These are phyloP conservation scores for Nematolebias whitei DNA, from an alignment of 2,113 vertebrate genomes.

Conservation along the genomic window DNA sequence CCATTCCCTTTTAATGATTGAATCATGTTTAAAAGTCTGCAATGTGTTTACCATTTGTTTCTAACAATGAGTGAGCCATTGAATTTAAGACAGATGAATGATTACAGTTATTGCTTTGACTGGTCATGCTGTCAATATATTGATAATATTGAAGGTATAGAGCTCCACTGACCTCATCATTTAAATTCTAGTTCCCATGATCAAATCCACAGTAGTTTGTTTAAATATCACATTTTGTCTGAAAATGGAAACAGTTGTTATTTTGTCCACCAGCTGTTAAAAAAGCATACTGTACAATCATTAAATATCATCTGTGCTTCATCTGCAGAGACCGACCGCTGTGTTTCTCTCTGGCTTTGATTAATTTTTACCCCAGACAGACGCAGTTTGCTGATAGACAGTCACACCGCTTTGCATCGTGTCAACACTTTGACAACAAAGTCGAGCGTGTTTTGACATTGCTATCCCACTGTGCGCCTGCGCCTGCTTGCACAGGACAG, in stretches of 20 bases:
- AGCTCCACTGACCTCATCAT: neutral
- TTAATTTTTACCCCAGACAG: constrained; percentile 30
- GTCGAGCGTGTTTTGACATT: constrained; percentile 50
- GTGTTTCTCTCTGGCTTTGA: constrained; percentile 37
- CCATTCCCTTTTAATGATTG: too few relatives aligned
- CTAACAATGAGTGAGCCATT: neutral
- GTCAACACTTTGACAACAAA: constrained; percentile 56
- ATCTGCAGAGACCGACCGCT: constrained; percentile 28
- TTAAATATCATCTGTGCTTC: constrained; percentile 13
- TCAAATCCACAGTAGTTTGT: neutral
- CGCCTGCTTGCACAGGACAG: constrained; percentile 31
- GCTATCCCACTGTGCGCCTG: constrained; percentile 41
- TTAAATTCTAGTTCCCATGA: neutral
- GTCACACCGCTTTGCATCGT: constrained; percentile 37
- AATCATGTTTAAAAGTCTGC: too few relatives aligned
- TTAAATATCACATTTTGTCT: neutral
- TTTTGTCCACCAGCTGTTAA: constrained; percentile 40
- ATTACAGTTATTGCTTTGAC: neutral
- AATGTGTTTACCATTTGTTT: too few relatives aligned
- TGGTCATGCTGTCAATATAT: neutral
- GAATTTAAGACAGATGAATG: neutral
- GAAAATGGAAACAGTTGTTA: neutral
- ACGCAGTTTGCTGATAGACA: constrained; percentile 46
- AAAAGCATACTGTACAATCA: constrained; percentile 32
- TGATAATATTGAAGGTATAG: neutral